Evolutionary conservation across 2,113 vertebrate genomes (phyloP), one percentile per base, ranked within the genome.

Genomic region (Tricholaema leucomelas): DNA sequence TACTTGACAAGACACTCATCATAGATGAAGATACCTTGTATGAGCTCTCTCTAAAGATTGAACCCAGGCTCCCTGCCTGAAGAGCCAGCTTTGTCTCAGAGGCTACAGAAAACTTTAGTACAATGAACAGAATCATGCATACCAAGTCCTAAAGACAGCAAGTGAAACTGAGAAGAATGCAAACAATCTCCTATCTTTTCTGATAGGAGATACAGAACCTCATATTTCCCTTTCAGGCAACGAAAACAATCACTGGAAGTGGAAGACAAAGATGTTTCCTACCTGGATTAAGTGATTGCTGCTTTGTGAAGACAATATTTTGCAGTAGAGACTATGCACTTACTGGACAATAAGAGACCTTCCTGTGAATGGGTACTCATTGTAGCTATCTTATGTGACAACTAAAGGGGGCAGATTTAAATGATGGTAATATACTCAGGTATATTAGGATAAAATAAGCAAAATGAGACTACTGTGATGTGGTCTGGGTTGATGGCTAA

Each of bases 11-110:
- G 97, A 98, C 98, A 25, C 98, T 99, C 86, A 99, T 99, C 97
- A 99, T 99, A 95, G 99, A 99, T 15, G 99, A 99, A 97, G 99
- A 99, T 94, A 99, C 99, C 0, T 97, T 99, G 50, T 99, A 99
- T 75, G 99, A 99, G 85, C 98, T 99, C 87, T 99, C 99, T 6
- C 98, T 99, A 85, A 99, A 98, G 97, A 98, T 99, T 21, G 99
- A 99, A 96, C 99, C 99, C 85, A 98, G 99, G 92, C 98, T 99
- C 79, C 98, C 99, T 4, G 99, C 99, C 96, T 99, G 99, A 99
- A 66, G 71, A 92, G 35, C 36, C 75, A 85, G 72, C 96, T 85
- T 92, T 79, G 73, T 88, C 85, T 82, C 92, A 31, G 59, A 78
- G 30, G 71, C 92, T 75, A 73, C 65, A 55, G 91, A 94, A 87